These are phyloP conservation scores for Proales similis DNA, from an alignment of 1,140 invertebrate species.

Conservation along the genomic window DNA sequence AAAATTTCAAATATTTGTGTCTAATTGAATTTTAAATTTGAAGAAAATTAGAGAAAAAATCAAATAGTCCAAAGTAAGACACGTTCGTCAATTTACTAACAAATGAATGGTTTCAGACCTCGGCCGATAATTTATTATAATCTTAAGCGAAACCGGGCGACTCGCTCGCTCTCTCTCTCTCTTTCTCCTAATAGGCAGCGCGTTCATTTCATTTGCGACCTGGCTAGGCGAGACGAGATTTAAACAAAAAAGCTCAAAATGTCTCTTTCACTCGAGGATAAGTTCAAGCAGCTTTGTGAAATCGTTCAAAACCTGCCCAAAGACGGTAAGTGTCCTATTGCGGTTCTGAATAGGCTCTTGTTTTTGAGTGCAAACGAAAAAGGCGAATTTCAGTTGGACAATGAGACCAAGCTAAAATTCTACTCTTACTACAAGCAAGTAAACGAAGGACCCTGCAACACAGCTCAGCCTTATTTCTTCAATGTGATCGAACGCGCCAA, in stretches of 20 bases:
- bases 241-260: background rate
- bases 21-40: no score
- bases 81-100: no score
- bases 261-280: constrained; percentile 57
- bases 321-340: constrained; percentile 62
- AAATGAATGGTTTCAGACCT: no score
- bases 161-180: no score
- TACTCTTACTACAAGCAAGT: constrained; percentile 92
- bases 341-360: background rate
- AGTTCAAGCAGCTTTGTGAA: constrained; percentile 76
- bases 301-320: constrained; percentile 77
- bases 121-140: no score
- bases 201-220: no score
- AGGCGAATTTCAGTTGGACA: constrained; percentile 66
- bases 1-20: no score
- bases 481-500: constrained; percentile 77
- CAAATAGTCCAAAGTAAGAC: no score
- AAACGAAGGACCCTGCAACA: constrained; percentile 71
- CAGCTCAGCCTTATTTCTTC: constrained; percentile 76
- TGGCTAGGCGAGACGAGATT: no score
- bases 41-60: no score
- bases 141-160: no score
- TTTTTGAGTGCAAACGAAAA: constrained; percentile 60
- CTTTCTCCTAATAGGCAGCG: no score
- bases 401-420: constrained; percentile 82